Base-by-base conservation (phyloP, 1,140 invertebrate genomes). In the Atta cephalotes region DNA sequence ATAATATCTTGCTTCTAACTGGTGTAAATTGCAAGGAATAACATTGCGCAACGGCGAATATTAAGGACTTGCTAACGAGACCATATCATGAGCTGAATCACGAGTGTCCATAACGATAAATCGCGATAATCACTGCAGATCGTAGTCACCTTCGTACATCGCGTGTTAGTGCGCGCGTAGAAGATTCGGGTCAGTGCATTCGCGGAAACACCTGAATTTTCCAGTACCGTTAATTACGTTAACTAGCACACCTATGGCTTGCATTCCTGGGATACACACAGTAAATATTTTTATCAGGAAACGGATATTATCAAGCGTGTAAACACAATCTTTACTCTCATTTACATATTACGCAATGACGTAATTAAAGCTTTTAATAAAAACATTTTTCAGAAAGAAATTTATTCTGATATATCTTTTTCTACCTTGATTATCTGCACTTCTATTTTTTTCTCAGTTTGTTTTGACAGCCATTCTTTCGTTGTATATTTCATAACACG, bases 161-260 rank as follows among this genome's bases (percentile, higher is more conserved):
- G 81, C 28, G 56, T 74, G n/a, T 10, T 53, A 3, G 45, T 85
- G 49, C n/a, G 39, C 21, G 35, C 74, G 70, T 72, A 72, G 31
- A 65, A 53, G 81, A 87, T 87, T 87, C 71, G 82, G 81, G 82
- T 87, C 86, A 71, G 28, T 31, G 86, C 35, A 70, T 60, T 62
- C 18, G 71, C 21, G 51, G 71, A 53, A 53, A 62, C 45, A 66
- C 72, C 53, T 85, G 82, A 87, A 87, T 70, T 85, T 78, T 74
- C 56, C 60, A 70, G 66, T 80, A 68, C 87, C 62, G 87, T 85
- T 87, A 87, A 78, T 77, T 58, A 74, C 71, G 56, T 14, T 49
- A n/a, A 14, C 45, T n/a, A 85, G 62, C 53, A 63, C 58, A n/a
- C 12, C 16, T 35, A 31, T 18, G 14, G 18, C 25, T 6, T 16